Conservation (phyloP, 2,888 invertebrate species). For the Blomia tropicalis region DNA sequence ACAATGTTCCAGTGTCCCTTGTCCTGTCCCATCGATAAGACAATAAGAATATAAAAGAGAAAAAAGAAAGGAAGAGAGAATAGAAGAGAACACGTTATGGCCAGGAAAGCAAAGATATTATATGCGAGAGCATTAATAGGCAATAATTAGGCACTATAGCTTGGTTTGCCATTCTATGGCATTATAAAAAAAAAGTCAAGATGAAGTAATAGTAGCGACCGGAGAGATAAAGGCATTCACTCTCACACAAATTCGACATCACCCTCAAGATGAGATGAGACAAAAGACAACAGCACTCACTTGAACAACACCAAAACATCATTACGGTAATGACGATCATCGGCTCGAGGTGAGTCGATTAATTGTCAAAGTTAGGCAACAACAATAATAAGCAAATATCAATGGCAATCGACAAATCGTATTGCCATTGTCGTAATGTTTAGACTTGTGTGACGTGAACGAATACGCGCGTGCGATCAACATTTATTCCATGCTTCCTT, state of each 20-base stretch:
- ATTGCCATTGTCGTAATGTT: no score
- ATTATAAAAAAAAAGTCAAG: not conserved
- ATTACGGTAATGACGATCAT: constrained; percentile 13
- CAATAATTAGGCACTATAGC: constrained; percentile 5
- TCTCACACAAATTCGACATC: not conserved
- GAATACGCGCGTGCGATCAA: no score
- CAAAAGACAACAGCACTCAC: not conserved
- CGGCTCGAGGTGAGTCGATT: constrained; percentile 7
- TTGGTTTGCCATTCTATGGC: no score
- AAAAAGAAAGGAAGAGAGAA: not conserved
- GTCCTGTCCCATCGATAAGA: constrained; percentile 2
- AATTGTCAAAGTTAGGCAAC: not conserved
- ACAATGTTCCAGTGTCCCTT: not conserved
- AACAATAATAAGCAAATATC: constrained; percentile 3
- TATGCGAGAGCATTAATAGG: constrained; percentile 8
- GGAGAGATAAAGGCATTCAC: not conserved
- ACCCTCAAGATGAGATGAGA: not conserved
- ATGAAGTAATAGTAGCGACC: not conserved
- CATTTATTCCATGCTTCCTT: no score
- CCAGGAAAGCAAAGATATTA: not conserved
- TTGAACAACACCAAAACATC: not conserved
- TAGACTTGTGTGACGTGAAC: no score
- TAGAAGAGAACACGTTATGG: not conserved
- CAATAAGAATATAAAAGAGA: not conserved
- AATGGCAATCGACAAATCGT: constrained; percentile 13